Conservation (phyloP, 2,113 vertebrate species). For the Misgurnus anguillicaudatus region DNA sequence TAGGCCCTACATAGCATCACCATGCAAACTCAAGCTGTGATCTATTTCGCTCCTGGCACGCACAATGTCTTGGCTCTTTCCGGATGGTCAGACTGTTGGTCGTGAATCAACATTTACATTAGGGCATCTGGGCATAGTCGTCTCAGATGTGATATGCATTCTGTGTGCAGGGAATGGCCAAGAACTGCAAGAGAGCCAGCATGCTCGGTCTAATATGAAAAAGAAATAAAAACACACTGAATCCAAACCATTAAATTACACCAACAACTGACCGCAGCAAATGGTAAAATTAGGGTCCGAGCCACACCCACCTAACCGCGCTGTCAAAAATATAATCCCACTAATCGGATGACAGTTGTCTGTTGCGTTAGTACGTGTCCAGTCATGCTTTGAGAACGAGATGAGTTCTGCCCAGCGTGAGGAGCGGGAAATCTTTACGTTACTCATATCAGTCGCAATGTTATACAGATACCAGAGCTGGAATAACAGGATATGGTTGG, state of each 20-base stretch:
- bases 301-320: constrained; percentile 74
- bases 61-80: constrained; percentile 35
- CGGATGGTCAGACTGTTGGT: constrained; percentile 28
- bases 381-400: constrained; percentile 64
- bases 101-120: constrained; percentile 47
- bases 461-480: constrained; percentile 71
- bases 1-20: constrained; percentile 3
- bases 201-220: constrained; percentile 63
- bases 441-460: constrained; percentile 57
- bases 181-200: constrained; percentile 64
- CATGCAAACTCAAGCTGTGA: constrained; percentile 9
- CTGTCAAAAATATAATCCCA: constrained; percentile 69
- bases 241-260: constrained; percentile 76
- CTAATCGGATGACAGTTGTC: constrained; percentile 79
- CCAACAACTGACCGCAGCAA: constrained; percentile 79
- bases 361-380: constrained; percentile 69
- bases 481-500: constrained; percentile 80
- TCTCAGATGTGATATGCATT: constrained; percentile 38
- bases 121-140: constrained; percentile 17
- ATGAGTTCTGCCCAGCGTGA: constrained; percentile 18
- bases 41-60: constrained; percentile 16
- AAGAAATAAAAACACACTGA: constrained; percentile 63
- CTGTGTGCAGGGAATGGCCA: constrained; percentile 7
- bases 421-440: constrained; percentile 47
- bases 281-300: constrained; percentile 78